Percentiles rank a stretch among this genome's conserved stretches.
Conservation (phyloP, 2,113 vertebrate species). For the Triplophysa rosa region DNA sequence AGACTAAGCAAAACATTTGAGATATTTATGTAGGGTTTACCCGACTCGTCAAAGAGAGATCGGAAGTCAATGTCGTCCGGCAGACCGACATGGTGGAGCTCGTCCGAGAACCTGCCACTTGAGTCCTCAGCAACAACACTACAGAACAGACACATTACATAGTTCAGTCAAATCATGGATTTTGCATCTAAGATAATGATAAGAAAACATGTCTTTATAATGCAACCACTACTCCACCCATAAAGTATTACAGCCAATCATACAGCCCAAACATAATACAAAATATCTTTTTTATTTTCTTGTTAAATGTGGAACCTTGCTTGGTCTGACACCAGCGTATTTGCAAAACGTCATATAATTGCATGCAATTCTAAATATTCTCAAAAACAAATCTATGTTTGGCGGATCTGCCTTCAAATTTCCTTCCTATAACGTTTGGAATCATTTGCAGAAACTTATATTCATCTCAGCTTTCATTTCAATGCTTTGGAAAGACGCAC, state of each 20-base stretch:
- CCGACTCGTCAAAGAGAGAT: constrained; percentile 93
- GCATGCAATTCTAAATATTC: constrained; percentile 2
- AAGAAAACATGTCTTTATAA: too few relatives aligned
- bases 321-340: neutral
- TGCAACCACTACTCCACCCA: too few relatives aligned
- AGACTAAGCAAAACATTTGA: too few relatives aligned
- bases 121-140: constrained; percentile 77
- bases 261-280: too few relatives aligned
- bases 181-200: too few relatives aligned
- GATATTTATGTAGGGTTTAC: constrained; percentile 64
- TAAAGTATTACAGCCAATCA: too few relatives aligned
- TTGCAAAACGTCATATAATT: neutral
- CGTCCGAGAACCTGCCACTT: constrained; percentile 88
- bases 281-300: too few relatives aligned
- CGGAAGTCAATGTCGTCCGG: constrained; percentile 86
- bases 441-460: neutral
- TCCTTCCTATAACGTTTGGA: neutral
- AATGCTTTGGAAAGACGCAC: too few relatives aligned
- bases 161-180: constrained; percentile 37
- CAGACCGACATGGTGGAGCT: constrained; percentile 94
- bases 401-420: neutral
- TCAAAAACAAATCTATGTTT: neutral
- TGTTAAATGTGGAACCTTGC: neutral
- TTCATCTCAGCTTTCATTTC: too few relatives aligned
- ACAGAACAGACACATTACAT: constrained; percentile 46